These are phyloP conservation scores for Rhynchomys soricoides DNA, from an alignment of 2,113 vertebrate species.

Conservation along the genomic window DNA sequence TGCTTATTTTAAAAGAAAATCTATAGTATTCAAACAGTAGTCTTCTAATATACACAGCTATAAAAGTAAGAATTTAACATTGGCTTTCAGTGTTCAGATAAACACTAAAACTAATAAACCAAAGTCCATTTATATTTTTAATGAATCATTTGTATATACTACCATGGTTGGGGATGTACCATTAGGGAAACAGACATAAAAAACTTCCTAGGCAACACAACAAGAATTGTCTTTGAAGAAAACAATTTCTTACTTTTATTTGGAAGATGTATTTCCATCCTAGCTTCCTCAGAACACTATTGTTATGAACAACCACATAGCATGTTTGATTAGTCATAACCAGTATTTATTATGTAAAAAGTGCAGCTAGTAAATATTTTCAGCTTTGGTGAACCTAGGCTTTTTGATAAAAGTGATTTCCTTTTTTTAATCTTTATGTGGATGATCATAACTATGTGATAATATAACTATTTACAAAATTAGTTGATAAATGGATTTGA, in stretches of 20 bases:
- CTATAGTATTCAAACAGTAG: not conserved
- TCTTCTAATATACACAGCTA: not conserved
- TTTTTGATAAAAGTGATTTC: not conserved
- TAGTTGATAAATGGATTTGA: not conserved
- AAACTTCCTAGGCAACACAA: not conserved
- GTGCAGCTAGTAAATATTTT: not conserved
- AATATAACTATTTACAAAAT: not conserved
- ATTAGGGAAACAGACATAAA: not conserved
- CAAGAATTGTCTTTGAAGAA: not conserved
- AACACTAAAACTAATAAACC: not conserved
- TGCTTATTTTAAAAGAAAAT: not conserved
- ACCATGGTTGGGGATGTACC: not conserved
- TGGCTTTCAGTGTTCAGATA: not conserved
- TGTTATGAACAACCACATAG: not conserved
- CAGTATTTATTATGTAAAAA: not conserved
- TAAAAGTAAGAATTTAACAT: not conserved
- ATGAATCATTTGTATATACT: not conserved
- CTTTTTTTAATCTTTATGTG: not conserved
- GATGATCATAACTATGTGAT: not conserved
- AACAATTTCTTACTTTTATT: not conserved
- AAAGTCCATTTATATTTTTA: not conserved
- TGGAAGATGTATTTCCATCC: not conserved
- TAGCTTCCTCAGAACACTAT: not conserved
- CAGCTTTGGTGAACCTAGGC: not conserved
- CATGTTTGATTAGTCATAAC: not conserved